These are phyloP conservation scores for Phrynocephalus forsythii DNA, from an alignment of 2,797 vertebrate genomes.

Conservation along the genomic window DNA sequence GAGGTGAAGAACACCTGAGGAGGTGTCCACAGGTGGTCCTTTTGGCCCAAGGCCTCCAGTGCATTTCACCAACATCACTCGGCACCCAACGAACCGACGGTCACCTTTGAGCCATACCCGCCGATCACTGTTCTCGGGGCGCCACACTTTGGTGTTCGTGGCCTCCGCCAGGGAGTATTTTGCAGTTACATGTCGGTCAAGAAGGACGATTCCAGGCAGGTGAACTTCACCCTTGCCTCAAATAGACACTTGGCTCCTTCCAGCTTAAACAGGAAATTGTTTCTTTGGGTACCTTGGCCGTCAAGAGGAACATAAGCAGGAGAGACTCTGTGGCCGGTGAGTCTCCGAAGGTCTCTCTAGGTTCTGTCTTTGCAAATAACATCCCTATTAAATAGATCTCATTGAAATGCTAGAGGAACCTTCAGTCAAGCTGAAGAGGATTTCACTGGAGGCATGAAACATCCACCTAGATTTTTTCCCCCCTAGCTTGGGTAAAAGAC, in stretches of 20 bases:
- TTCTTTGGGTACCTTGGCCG: no score
- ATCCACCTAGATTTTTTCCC: no score
- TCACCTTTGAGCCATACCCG: neutral
- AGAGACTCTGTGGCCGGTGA: neutral
- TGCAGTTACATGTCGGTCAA: neutral
- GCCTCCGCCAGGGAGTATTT: slow-evolving; percentile 9
- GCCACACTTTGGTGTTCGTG: slow-evolving; percentile 26
- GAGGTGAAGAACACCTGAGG: slow-evolving; percentile 50
- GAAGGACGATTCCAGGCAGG: neutral
- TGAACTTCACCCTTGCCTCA: neutral
- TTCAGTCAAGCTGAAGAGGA: neutral
- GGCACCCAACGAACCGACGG: fast-evolving
- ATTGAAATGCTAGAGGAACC: neutral
- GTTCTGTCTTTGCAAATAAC: neutral
- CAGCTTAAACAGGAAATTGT: neutral
- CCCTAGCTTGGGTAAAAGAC: no score
- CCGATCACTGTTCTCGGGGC: neutral
- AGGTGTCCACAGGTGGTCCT: neutral
- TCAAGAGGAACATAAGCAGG: neutral
- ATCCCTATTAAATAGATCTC: neutral
- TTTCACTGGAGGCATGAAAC: neutral
- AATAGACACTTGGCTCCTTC: neutral
- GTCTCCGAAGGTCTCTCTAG: neutral
- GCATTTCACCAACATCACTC: neutral
- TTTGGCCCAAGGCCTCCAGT: slow-evolving; percentile 1